phyloP scores from a whole-genome alignment of 2,113 vertebrate genomes.

The Pampusana beccarii region DNA sequence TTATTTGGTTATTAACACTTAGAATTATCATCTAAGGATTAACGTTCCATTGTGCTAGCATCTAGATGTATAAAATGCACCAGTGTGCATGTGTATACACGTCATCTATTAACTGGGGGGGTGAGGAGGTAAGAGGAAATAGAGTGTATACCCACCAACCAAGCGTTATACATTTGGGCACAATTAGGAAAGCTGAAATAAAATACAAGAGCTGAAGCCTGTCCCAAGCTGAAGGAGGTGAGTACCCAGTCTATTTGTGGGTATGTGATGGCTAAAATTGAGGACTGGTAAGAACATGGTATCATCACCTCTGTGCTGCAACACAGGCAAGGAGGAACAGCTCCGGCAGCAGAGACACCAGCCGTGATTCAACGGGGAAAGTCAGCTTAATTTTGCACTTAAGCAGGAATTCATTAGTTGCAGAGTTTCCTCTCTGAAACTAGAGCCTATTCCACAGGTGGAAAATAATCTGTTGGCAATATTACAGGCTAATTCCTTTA shows the following conservation, averaged over 20 bases:
- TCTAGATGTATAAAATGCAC: background rate
- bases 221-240: background rate
- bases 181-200: background rate
- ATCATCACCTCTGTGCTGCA: background rate
- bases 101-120: no score
- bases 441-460: background rate
- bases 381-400: background rate
- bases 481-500: background rate
- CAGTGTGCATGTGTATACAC: rapidly evolving
- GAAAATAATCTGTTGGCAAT: background rate
- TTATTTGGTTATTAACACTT: background rate
- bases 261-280: background rate
- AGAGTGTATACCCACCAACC: rapidly evolving
- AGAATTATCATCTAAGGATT: background rate
- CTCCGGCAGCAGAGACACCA: background rate
- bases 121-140: background rate
- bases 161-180: background rate
- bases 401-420: background rate
- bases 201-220: background rate
- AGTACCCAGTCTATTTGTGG: background rate
- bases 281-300: background rate
- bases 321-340: background rate
- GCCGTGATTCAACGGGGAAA: background rate
- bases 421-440: background rate
- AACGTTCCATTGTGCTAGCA: background rate